A percentile compares a stretch with the other conserved stretches of the same genome.
Evolutionary conservation across 2,113 vertebrate species (phyloP).

Genomic region (Cercopithecus mona): DNA sequence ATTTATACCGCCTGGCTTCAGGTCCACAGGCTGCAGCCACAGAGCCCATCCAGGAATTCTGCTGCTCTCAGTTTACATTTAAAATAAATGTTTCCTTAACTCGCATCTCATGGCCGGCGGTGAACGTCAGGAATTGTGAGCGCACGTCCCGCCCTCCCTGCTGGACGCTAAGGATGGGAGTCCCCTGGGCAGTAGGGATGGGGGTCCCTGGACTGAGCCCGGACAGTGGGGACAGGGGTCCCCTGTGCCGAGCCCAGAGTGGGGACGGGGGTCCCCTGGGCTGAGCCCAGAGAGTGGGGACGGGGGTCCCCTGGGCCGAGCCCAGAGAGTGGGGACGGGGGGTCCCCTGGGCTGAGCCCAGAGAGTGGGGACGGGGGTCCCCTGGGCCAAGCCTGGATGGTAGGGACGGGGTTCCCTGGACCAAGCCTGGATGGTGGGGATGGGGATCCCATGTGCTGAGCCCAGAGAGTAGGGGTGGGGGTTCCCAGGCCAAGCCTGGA

Average conservation of each 20-base stretch:
- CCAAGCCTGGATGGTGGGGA: rapidly evolving
- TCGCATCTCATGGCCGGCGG: constrained; percentile 25
- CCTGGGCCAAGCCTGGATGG: no score
- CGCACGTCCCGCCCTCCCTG: background rate
- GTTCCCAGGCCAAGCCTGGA: rapidly evolving
- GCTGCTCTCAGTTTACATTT: constrained; percentile 47
- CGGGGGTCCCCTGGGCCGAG: no score
- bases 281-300: rapidly evolving
- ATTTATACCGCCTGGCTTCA: constrained; percentile 82
- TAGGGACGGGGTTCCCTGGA: background rate
- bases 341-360: no score
- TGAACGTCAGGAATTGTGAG: background rate
- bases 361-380: rapidly evolving
- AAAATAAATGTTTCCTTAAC: constrained; percentile 82
- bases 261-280: no score
- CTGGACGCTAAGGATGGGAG: background rate
- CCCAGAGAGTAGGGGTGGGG: background rate
- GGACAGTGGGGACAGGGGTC: no score
- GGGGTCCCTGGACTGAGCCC: no score
- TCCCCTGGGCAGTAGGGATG: no score
- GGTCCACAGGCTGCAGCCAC: constrained; percentile 77
- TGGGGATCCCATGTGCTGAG: no score
- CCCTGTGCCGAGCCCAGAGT: no score
- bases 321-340: no score
- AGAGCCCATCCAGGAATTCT: constrained; percentile 68